Evolutionary conservation across 2,888 invertebrate species (phyloP), one percentile per base, ranked within the genome.

Genomic region (Plusia festucae): DNA sequence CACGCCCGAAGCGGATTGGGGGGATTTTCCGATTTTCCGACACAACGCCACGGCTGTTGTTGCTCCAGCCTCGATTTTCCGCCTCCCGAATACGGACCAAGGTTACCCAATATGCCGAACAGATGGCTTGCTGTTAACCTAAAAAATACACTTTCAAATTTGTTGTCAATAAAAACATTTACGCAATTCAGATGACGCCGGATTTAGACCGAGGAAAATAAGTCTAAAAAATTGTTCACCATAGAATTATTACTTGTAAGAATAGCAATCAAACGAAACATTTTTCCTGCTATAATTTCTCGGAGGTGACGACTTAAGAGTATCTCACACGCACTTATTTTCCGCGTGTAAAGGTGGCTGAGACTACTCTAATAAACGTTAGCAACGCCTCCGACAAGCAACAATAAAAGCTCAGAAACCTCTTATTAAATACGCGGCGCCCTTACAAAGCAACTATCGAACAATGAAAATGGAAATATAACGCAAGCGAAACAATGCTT

Each of bases 1-100:
- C 85, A 81, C 84, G 82, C 83, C 83, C 69, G 76, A 74, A 87
- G 85, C 85, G 87, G 87, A 87, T 88, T 85, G 82, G 72, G 70
- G 60, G 85, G 88, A 86, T 90, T 89, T 88, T 78, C 80, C 83
- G 88, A 89, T 88, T 89, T 90, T 85, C 88, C 85, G 73, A 85
- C 86, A 87, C 85, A 86, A 83, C 83, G 83, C 82, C 81, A 75
- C 79, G 74, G 64, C 71, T 67, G 72, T 69, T 81, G 76, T 79
- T 78, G 70, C 80, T 78, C 66, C 69, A 75, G 66, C 79, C 78
- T 82, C 83, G 71, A 88, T 87, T 88, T 86, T 86, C 85, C 82
- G 83, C 82, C 64, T 44, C 51, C 60, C 59, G 59, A 82, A 85
- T 82, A 75, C 76, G 73, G 68, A 79, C 82, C 82, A 85, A 84